Evolutionary conservation across 1,140 invertebrate genomes (phyloP).

Genomic region (Halyomorpha halys): DNA sequence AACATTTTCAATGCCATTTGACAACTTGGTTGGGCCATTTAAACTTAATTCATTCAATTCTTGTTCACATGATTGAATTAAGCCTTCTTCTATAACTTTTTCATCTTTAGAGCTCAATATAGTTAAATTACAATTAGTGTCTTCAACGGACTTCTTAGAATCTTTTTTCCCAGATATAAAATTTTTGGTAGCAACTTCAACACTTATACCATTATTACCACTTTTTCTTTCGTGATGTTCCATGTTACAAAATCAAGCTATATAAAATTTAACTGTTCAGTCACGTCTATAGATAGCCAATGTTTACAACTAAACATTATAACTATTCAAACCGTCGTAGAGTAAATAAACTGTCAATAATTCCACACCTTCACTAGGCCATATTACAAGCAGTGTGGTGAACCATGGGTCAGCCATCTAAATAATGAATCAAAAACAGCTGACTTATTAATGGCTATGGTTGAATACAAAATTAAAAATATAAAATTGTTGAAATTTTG

Average conservation of each 20-base stretch:
- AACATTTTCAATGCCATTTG: conserved; percentile 23
- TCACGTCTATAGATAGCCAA: neutral
- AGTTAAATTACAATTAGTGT: conserved; percentile 25
- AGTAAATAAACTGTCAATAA: neutral
- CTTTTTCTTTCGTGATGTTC: conserved; percentile 14
- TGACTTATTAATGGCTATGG: too few relatives aligned
- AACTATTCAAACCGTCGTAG: neutral
- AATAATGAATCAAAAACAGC: conserved; percentile 1
- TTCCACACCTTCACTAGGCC: conserved; percentile 8
- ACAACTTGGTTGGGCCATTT: conserved; percentile 24
- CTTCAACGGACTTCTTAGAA: conserved; percentile 20
- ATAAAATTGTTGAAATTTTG: too few relatives aligned
- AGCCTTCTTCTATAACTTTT: conserved; percentile 11
- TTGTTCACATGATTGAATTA: conserved; percentile 21
- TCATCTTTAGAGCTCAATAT: conserved; percentile 16
- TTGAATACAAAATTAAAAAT: too few relatives aligned
- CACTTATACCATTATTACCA: conserved; percentile 13
- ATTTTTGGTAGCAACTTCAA: conserved; percentile 14
- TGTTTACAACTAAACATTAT: conserved; percentile 7
- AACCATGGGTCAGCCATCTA: neutral
- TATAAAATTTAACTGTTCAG: neutral
- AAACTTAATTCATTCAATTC: conserved; percentile 15
- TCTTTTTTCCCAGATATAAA: conserved; percentile 21
- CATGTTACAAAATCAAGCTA: neutral
- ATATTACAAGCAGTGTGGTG: conserved; percentile 12